Conservation (phyloP, 2,113 vertebrate species). For the Ammodytes dubius region DNA sequence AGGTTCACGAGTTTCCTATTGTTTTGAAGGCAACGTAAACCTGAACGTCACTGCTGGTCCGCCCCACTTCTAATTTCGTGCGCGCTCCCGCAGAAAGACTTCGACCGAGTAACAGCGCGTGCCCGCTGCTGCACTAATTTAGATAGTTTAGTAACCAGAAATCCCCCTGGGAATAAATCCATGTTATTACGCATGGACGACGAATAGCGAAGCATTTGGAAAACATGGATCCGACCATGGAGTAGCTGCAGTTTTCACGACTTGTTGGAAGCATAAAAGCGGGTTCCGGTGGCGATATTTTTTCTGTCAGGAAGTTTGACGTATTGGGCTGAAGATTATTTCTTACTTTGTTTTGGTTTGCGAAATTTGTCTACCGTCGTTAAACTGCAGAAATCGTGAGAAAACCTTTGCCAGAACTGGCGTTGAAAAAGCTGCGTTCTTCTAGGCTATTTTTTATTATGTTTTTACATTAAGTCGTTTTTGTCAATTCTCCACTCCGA, state of each 20-base stretch:
- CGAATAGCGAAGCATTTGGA: not conserved
- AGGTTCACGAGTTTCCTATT: not conserved
- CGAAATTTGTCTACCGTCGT: constrained; percentile 34
- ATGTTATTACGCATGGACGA: not conserved
- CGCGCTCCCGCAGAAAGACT: constrained; percentile 56
- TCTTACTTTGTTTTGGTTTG: constrained; percentile 72
- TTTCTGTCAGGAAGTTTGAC: constrained; percentile 84
- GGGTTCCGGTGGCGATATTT: constrained; percentile 81
- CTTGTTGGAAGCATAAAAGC: constrained; percentile 50
- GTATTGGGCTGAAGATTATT: constrained; percentile 61
- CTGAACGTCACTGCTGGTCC: constrained; percentile 58
- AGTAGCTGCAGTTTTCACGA: constrained; percentile 7
- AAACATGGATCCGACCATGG: not conserved
- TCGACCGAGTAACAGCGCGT: constrained; percentile 76
- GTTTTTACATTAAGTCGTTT: constrained; percentile 6
- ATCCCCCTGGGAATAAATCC: constrained; percentile 34
- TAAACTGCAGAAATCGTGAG: not conserved
- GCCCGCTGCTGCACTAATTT: constrained; percentile 64
- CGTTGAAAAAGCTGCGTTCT: constrained; percentile 6
- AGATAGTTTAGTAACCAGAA: constrained; percentile 56
- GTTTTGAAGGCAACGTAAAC: not conserved
- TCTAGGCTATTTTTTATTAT: not conserved
- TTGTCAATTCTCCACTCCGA: not conserved
- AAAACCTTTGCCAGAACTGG: not conserved
- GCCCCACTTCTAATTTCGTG: constrained; percentile 46